A percentile compares a stretch with the other conserved stretches of the same genome.
phyloP scores from a whole-genome alignment of 2,888 invertebrate species.

The Odontothrips loti region DNA sequence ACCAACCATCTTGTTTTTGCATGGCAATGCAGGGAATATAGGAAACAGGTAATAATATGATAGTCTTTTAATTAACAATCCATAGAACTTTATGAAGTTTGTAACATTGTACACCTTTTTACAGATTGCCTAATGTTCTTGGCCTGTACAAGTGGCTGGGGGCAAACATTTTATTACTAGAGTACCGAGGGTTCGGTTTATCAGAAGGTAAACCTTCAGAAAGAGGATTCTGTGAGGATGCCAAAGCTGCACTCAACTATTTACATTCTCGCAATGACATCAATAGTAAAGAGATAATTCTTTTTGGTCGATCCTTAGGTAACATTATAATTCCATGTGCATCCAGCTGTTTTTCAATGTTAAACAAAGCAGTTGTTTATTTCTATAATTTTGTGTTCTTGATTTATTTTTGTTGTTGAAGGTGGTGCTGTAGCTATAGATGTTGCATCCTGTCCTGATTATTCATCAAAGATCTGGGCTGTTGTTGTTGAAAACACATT shows the following conservation, averaged over 20 bases:
- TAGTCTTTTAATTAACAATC: neutral
- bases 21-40: constrained; percentile 97
- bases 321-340: constrained; percentile 38
- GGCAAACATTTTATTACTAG: constrained; percentile 87
- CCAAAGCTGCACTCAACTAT: constrained; percentile 81
- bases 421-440: constrained; percentile 93
- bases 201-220: constrained; percentile 87
- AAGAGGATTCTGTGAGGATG: constrained; percentile 80
- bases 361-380: constrained; percentile 27
- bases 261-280: constrained; percentile 75
- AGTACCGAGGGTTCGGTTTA: constrained; percentile 90
- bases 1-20: constrained; percentile 84
- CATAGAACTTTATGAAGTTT: neutral
- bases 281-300: constrained; percentile 75
- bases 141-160: constrained; percentile 76
- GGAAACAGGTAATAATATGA: constrained; percentile 54
- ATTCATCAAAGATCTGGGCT: constrained; percentile 75
- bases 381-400: constrained; percentile 33
- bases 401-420: constrained; percentile 40
- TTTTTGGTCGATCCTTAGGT: constrained; percentile 88
- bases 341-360: too few relatives aligned
- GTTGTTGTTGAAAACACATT: constrained; percentile 92
- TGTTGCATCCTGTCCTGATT: constrained; percentile 70
- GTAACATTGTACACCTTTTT: constrained; percentile 37
- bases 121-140: constrained; percentile 78